A percentile compares a stretch with the other conserved stretches of the same genome.
Evolutionary conservation across 2,888 invertebrate genomes (phyloP).

Genomic region (Crepidodera aurea): DNA sequence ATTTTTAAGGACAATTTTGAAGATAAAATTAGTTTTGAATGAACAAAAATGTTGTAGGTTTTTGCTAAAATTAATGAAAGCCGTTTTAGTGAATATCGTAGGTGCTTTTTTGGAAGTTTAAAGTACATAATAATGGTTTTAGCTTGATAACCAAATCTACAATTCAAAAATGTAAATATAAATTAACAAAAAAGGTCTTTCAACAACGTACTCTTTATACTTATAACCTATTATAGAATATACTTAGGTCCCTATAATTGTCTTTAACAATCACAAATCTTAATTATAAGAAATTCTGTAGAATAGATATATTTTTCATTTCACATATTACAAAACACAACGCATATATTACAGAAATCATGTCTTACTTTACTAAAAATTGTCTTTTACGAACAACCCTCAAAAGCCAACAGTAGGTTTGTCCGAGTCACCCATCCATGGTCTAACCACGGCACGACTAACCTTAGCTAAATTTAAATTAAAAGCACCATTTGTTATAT

Average conservation of each 20-base stretch:
- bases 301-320: not conserved
- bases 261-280: constrained; percentile 53
- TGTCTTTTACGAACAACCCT: too few species aligned
- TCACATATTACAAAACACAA: constrained; percentile 1
- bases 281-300: constrained; percentile 18
- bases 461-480: too few species aligned
- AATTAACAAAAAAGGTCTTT: too few species aligned
- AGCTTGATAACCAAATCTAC: not conserved
- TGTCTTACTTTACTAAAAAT: too few species aligned
- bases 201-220: constrained; percentile 5
- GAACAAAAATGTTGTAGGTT: not conserved
- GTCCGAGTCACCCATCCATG: too few species aligned
- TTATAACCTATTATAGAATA: constrained; percentile 28
- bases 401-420: too few species aligned
- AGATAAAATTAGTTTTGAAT: not conserved
- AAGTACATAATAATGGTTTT: not conserved
- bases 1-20: too few species aligned
- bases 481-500: too few species aligned
- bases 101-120: not conserved
- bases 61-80: not conserved
- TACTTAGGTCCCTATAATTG: constrained; percentile 55
- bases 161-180: not conserved
- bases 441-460: too few species aligned
- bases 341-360: not conserved
- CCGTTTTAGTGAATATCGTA: not conserved